Evolutionary conservation across 2,888 invertebrate species (phyloP).

Genomic region (Megastigmus dorsalis): DNA sequence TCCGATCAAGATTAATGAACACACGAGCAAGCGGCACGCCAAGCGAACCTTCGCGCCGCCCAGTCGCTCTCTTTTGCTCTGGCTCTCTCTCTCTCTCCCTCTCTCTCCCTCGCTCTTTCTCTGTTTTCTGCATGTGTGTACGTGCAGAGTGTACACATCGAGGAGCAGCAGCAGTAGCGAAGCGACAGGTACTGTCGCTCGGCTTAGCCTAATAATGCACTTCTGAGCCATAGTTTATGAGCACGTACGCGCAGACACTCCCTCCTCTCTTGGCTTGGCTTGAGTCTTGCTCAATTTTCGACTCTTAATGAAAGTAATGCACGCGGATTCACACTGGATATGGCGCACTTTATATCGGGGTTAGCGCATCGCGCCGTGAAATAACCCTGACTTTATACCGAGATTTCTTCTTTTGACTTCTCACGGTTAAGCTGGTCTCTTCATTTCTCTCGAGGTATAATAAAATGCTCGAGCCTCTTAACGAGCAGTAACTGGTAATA

Average conservation of each 20-base stretch:
- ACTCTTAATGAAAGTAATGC: neutral
- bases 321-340: neutral
- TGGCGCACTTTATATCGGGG: too few relatives aligned
- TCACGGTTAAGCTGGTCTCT: neutral
- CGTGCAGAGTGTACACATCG: conserved; percentile 45
- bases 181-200: conserved; percentile 63
- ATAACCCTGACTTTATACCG: neutral
- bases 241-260: neutral
- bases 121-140: neutral
- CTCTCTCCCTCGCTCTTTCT: conserved; percentile 15
- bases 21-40: conserved; percentile 76
- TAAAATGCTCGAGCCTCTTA: too few relatives aligned
- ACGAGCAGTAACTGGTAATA: too few relatives aligned
- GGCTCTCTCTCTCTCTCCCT: conserved; percentile 42
- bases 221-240: conserved; percentile 5
- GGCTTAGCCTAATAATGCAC: conserved; percentile 56
- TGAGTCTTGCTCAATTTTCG: too few relatives aligned
- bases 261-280: neutral
- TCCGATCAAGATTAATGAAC: conserved; percentile 77
- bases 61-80: conserved; percentile 53
- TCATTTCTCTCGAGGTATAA: neutral
- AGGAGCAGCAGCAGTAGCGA: too few relatives aligned
- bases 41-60: conserved; percentile 72
- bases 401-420: neutral
- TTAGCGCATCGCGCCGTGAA: neutral